These are phyloP conservation scores for Trematocara marginatum DNA, from an alignment of 2,113 vertebrate genomes.

Conservation along the genomic window DNA sequence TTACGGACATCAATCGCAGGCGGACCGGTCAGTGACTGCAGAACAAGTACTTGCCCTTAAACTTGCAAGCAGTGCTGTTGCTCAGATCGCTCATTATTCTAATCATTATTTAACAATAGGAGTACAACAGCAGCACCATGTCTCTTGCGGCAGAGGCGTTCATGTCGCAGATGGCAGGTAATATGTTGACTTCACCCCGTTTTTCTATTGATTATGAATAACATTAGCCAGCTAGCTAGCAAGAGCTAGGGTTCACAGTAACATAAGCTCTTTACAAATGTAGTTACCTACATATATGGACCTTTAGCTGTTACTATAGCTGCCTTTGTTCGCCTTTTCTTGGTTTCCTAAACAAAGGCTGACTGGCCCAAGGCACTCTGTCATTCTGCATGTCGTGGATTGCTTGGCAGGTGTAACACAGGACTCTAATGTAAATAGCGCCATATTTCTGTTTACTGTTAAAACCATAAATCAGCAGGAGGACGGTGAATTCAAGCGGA, in stretches of 20 bases:
- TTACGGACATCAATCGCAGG: background rate
- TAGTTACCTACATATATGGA: background rate
- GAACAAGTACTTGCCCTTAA: constrained; percentile 49
- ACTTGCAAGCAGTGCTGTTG: background rate
- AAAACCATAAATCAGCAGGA: background rate
- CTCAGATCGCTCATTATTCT: background rate
- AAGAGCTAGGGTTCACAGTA: background rate
- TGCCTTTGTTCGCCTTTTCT: background rate
- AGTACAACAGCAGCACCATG: constrained; percentile 36
- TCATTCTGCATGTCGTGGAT: background rate
- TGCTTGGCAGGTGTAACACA: background rate
- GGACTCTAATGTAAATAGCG: background rate
- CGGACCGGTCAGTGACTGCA: constrained; percentile 25
- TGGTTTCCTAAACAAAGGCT: background rate
- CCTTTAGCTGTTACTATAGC: background rate
- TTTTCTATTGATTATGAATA: background rate
- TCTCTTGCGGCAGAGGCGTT: constrained; percentile 77
- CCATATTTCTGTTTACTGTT: background rate
- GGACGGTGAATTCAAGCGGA: accelerated
- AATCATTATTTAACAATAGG: background rate
- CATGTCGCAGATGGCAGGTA: constrained; percentile 78
- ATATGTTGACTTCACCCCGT: background rate
- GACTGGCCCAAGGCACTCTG: background rate
- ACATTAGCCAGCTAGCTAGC: background rate
- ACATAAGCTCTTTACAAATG: background rate